Evolutionary conservation across 2,888 invertebrate species (phyloP).

Genomic region (Agonum fuliginosum): DNA sequence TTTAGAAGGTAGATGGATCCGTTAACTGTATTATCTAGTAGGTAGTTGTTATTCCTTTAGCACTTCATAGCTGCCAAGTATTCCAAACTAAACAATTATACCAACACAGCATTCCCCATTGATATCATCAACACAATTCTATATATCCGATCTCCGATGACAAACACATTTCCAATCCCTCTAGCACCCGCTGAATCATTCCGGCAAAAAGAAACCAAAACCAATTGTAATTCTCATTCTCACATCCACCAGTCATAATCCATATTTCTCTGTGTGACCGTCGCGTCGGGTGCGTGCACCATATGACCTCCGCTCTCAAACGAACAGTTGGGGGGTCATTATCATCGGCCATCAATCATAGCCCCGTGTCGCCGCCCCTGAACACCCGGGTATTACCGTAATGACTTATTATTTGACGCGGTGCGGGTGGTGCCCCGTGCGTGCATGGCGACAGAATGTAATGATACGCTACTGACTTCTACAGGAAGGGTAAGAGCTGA

Average conservation of each 20-base stretch:
- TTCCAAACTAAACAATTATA: too few relatives aligned
- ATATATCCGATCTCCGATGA: neutral
- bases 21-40: too few relatives aligned
- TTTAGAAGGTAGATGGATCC: too few relatives aligned
- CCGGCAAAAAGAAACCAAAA: neutral
- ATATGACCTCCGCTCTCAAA: constrained; percentile 17
- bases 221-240: neutral
- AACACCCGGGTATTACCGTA: constrained; percentile 20
- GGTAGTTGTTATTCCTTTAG: too few relatives aligned
- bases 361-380: constrained; percentile 39
- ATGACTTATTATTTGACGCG: constrained; percentile 35
- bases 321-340: constrained; percentile 42
- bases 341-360: too few relatives aligned
- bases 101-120: too few relatives aligned
- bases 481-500: constrained; percentile 5
- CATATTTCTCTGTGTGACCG: constrained; percentile 16
- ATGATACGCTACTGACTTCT: constrained; percentile 11
- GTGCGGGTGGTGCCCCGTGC: constrained; percentile 1
- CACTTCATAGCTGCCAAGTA: too few relatives aligned
- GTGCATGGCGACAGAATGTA: neutral
- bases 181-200: neutral
- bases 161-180: constrained; percentile 3
- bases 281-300: constrained; percentile 12
- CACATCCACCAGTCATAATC: constrained; percentile 9
- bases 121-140: too few relatives aligned